Percentiles rank a stretch among this genome's conserved stretches.
These are phyloP conservation scores for Excalfactoria chinensis DNA, from an alignment of 2,113 vertebrate genomes.

Conservation along the genomic window DNA sequence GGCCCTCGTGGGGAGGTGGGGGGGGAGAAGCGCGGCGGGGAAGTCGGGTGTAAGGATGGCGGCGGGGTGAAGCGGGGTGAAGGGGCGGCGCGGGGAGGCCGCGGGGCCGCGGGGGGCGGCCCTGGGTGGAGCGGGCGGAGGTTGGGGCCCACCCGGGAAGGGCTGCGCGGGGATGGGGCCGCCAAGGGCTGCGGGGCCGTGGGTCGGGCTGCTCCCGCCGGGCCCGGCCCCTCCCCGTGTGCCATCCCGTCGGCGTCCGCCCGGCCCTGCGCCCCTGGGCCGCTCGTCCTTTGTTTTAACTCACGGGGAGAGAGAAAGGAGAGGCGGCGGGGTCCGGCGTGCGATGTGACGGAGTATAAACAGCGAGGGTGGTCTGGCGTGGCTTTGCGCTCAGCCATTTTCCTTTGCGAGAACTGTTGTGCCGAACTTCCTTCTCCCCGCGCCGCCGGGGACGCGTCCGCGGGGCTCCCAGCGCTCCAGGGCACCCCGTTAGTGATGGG, in stretches of 20 bases:
- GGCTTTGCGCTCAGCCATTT: conserved; percentile 57
- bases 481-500: not conserved
- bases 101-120: too few relatives aligned
- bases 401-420: conserved; percentile 17
- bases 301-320: conserved; percentile 32
- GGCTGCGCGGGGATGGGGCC: too few relatives aligned
- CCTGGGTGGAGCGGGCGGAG: too few relatives aligned
- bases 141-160: too few relatives aligned
- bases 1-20: too few relatives aligned
- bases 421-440: not conserved
- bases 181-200: too few relatives aligned
- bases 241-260: conserved; percentile 7
- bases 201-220: too few relatives aligned
- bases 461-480: not conserved
- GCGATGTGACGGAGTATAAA: not conserved
- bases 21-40: too few relatives aligned
- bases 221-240: not conserved
- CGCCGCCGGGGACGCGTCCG: not conserved
- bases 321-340: conserved; percentile 8
- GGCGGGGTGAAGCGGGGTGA: too few relatives aligned
- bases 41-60: too few relatives aligned
- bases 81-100: too few relatives aligned
- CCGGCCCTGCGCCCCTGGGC: conserved; percentile 5
- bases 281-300: conserved; percentile 60
- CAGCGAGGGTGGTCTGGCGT: conserved; percentile 31